Evolutionary conservation across 2,888 invertebrate genomes (phyloP).

Genomic region (Yponomeuta plumbellus): DNA sequence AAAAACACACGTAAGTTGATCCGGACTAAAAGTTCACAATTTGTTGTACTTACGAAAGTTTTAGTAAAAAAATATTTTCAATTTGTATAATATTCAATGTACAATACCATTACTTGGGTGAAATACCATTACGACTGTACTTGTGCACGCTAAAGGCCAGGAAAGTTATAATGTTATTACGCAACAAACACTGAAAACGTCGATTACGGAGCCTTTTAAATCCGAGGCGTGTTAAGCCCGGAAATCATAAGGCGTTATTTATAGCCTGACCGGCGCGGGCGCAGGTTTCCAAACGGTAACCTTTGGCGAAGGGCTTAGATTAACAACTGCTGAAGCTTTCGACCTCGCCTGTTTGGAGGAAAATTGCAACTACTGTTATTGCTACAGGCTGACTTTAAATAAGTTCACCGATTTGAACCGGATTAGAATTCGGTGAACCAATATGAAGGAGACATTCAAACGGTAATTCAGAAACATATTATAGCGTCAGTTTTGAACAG

Average conservation of each 20-base stretch:
- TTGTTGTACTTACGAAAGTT: no score
- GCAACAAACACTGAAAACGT: constrained; percentile 44
- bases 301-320: constrained; percentile 29
- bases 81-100: no score
- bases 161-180: constrained; percentile 26
- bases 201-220: constrained; percentile 31
- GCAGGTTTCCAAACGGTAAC: constrained; percentile 38
- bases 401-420: no score
- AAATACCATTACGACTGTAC: not conserved
- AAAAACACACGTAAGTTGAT: no score
- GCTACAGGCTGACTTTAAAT: not conserved
- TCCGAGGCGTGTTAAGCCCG: constrained; percentile 32
- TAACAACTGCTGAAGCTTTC: not conserved
- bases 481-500: no score
- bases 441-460: no score
- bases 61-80: no score
- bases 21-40: no score
- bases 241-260: constrained; percentile 45
- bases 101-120: no score
- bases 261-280: constrained; percentile 41
- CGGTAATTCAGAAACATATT: no score
- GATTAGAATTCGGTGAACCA: no score
- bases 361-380: not conserved
- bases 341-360: not conserved
- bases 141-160: constrained; percentile 10